Percentiles rank a stretch among this genome's conserved stretches.
These are phyloP conservation scores for Alligator mississippiensis DNA, from an alignment of 2,113 vertebrate species.

Conservation along the genomic window DNA sequence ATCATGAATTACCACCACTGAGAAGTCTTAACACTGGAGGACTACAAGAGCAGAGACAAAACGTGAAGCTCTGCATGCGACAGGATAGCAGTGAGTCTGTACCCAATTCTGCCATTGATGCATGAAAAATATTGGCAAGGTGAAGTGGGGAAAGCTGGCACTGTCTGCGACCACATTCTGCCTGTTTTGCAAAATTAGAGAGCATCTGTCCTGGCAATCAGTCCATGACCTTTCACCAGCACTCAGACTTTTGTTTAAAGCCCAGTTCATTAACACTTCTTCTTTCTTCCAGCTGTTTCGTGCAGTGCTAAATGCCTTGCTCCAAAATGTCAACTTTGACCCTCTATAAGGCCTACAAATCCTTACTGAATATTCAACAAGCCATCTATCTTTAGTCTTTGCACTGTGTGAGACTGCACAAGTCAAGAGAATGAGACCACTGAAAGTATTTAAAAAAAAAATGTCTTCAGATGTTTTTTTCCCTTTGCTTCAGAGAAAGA, in stretches of 20 bases:
- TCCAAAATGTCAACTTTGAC: not conserved
- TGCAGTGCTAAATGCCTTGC: too few relatives aligned
- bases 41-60: not conserved
- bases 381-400: rapidly evolving
- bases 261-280: rapidly evolving
- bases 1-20: not conserved
- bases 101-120: not conserved
- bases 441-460: rapidly evolving
- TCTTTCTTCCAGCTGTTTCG: rapidly evolving
- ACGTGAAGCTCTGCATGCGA: not conserved
- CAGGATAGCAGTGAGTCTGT: not conserved
- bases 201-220: not conserved
- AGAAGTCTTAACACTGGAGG: not conserved
- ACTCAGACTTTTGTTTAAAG: rapidly evolving
- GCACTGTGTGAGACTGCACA: not conserved
- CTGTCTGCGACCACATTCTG: not conserved
- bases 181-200: not conserved
- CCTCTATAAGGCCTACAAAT: not conserved
- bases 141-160: not conserved
- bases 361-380: rapidly evolving
- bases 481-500: not conserved
- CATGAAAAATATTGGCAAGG: rapidly evolving
- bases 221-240: rapidly evolving
- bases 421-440: not conserved
- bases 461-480: not conserved